These are phyloP conservation scores for Holcopasites calliopsidis DNA, from an alignment of 1,140 invertebrate genomes.

Conservation along the genomic window DNA sequence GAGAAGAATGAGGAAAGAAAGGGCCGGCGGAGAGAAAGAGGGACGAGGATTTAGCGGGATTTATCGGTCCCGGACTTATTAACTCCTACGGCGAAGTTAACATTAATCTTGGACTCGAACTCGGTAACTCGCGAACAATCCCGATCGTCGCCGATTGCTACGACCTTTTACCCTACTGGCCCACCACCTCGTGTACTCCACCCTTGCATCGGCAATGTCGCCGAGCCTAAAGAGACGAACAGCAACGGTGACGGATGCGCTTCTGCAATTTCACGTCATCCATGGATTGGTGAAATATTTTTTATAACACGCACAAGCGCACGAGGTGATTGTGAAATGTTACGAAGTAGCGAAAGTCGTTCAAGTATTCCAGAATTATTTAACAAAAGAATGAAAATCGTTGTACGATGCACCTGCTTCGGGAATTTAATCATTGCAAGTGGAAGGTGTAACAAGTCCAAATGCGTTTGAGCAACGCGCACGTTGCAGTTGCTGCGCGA, in stretches of 20 bases:
- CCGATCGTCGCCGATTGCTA: constrained; percentile 57
- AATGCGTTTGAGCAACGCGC: too few species aligned
- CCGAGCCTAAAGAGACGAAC: not conserved
- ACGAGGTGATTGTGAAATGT: too few species aligned
- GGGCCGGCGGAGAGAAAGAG: too few species aligned
- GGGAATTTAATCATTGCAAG: not conserved
- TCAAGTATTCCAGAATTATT: too few species aligned
- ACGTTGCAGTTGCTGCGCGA: not conserved
- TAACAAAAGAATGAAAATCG: too few species aligned
- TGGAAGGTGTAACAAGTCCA: not conserved
- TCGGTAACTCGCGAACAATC: constrained; percentile 63
- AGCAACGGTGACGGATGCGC: too few species aligned
- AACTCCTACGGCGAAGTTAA: constrained; percentile 61
- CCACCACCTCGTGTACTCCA: not conserved
- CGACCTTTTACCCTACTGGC: constrained; percentile 50
- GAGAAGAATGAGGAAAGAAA: constrained; percentile 27
- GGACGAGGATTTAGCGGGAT: constrained; percentile 42
- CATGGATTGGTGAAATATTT: too few species aligned
- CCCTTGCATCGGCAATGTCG: not conserved
- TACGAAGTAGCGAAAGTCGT: too few species aligned
- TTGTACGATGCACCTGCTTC: too few species aligned
- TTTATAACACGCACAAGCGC: too few species aligned
- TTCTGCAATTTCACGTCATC: not conserved
- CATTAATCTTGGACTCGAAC: constrained; percentile 61
- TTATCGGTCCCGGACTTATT: constrained; percentile 62